Evolutionary conservation across 2,888 invertebrate species (phyloP), one percentile per base, ranked within the genome.

Genomic region (Harpalus rufipes): DNA sequence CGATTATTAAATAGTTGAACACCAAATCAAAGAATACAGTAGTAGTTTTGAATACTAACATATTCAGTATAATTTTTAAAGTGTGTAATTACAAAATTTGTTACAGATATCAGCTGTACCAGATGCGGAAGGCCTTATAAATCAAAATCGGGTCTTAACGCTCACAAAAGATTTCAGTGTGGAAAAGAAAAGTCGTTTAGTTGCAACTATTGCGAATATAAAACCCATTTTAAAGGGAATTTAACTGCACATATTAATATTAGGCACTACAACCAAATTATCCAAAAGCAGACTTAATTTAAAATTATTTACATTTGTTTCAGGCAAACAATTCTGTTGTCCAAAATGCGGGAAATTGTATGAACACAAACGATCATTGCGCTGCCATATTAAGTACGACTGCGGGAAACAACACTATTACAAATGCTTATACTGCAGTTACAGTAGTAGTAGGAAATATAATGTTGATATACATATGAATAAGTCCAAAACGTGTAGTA

Each of bases 61-160:
- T 3, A 18, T 16, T 32, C 7, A 0, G 1, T 18, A 14, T 18
- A 18, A 14, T 65, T n/a, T 3, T 0, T 65, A 18, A 65, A 65
- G 32, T 32, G 65, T 65, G 32, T 32, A 16, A 16, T 65, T 51
- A 51, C 44, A 51, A 12, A 51, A 8, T 51, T 51, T 51, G 44
- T 51, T 51, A 0, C 44, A 51, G 44, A 51, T 51, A 51, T 51
- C 44, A 51, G 44, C 44, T 95, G 95, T 92, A 93, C 93, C 88
- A 93, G 92, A 88, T 97, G 97, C 91, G 95, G 96, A 87, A 97
- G 96, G 92, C 93, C 94, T 88, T 97, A 97, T 93, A 95, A 95
- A 91, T 95, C 95, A 91, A 95, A 95, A 89, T 95, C 95, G 87
- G 96, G 95, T 86, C 92, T 96, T 88, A 95, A 94, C 90, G 93